Base-by-base conservation (phyloP, 2,888 invertebrate genomes). In the Arenicola marina region DNA sequence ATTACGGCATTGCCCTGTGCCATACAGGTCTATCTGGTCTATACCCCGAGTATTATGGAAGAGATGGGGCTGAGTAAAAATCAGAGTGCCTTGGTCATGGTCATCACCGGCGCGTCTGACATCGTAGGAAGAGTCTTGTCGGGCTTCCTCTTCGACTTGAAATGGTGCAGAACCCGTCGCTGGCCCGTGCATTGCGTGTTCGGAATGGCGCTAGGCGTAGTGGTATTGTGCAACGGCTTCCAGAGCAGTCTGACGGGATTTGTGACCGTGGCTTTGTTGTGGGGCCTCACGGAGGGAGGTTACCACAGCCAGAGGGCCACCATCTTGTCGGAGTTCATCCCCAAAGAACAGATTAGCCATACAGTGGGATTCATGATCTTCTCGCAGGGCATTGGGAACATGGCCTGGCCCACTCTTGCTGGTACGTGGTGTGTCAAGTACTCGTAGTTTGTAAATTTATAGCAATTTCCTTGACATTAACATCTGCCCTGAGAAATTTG, bases 51-150 rank as follows among this genome's bases (percentile, higher is more conserved):
- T 18, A 59, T 75, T 1, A 72, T 71, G 1, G 62, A 69, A 46
- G 67, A 73, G 24, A 65, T 66, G 51, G 73, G 75, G 1, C 59
- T 73, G 11, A 48, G 61, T 4, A 61, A 70, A 26, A 54, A 65
- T 28, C 63, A 86, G 0, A 88, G 90, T 0, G 87, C 90, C 3
- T 88, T 89, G 78, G 85, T 96, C 61, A 87, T 97, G 15, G 90
- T 94, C 0, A 87, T 91, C 1, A 92, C 96, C 74, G 97, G 97
- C 31, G 88, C 94, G 48, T 89, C 93, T 0, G 97, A 97, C 79
- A 95, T 95, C 0, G 80, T 93, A 51, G 95, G 95, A 53, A 90
- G 96, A 85, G 89, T 97, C 29, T 33, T 66, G 15, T 74, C 71
- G 31, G 76, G 76, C 4, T 66, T 75, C 46, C 32, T 76, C 31